These are phyloP conservation scores for Chrysopilus asiliformis DNA, from an alignment of 2,888 invertebrate species.

Conservation along the genomic window DNA sequence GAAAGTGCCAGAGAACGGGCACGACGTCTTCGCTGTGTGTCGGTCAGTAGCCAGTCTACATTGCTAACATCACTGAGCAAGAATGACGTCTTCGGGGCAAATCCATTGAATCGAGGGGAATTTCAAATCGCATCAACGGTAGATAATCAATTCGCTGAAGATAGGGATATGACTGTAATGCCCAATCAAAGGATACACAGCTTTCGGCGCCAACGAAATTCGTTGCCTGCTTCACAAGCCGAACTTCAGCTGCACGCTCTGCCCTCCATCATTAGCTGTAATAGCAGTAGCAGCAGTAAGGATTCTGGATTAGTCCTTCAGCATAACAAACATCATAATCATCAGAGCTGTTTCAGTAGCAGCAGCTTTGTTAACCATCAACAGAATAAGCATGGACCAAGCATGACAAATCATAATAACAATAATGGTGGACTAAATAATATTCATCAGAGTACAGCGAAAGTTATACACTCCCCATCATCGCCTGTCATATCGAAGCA, in stretches of 20 bases:
- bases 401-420: neutral
- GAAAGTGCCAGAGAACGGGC: conserved; percentile 20
- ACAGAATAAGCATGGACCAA: neutral
- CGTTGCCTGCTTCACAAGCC: neutral
- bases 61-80: conserved; percentile 25
- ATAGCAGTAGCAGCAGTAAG: neutral
- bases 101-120: conserved; percentile 14
- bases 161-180: neutral
- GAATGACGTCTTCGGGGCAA: conserved; percentile 24
- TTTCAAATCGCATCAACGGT: conserved; percentile 6
- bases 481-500: neutral
- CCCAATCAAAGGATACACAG: neutral
- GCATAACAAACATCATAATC: neutral
- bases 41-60: conserved; percentile 27
- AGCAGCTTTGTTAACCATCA: neutral
- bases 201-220: conserved; percentile 1
- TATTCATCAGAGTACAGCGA: neutral
- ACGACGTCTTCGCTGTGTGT: conserved; percentile 27
- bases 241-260: neutral
- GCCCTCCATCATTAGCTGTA: neutral
- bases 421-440: conserved; percentile 4
- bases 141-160: conserved; percentile 1
- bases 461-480: neutral
- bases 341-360: conserved; percentile 1
- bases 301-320: neutral